Evolutionary conservation across 2,888 invertebrate genomes (phyloP).

Genomic region (Tetramorium bicarinatum): DNA sequence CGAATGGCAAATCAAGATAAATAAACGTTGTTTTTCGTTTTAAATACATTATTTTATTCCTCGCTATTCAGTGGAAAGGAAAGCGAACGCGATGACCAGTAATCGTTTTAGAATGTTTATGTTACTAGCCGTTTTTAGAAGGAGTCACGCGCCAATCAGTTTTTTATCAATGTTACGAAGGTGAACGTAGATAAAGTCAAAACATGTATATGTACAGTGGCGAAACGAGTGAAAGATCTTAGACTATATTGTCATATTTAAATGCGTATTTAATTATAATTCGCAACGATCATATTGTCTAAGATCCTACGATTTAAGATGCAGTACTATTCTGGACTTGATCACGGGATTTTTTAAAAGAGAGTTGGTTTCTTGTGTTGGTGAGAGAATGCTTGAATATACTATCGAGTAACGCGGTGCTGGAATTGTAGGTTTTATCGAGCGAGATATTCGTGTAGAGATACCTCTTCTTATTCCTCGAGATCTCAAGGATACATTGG

Average conservation of each 20-base stretch:
- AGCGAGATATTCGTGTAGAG: slow-evolving; percentile 39
- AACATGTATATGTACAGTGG: slow-evolving; percentile 61
- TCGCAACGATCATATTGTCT: slow-evolving; percentile 78
- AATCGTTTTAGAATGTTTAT: slow-evolving; percentile 36
- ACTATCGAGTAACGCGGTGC: slow-evolving; percentile 47
- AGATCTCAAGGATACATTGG: slow-evolving; percentile 65
- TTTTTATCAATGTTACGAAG: slow-evolving; percentile 59
- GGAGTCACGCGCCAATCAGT: slow-evolving; percentile 46
- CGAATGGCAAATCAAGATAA: slow-evolving; percentile 52
- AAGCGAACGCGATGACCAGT: slow-evolving; percentile 2
- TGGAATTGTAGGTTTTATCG: slow-evolving; percentile 3
- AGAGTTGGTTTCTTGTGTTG: slow-evolving; percentile 66
- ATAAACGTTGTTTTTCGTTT: slow-evolving; percentile 58
- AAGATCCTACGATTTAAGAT: slow-evolving; percentile 81
- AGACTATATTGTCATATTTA: slow-evolving; percentile 80
- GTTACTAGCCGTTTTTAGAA: slow-evolving; percentile 43
- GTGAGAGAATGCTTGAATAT: slow-evolving; percentile 57
- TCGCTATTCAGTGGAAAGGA: slow-evolving; percentile 43
- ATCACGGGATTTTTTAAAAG: slow-evolving; percentile 80
- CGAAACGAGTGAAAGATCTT: slow-evolving; percentile 64
- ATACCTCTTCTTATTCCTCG: slow-evolving; percentile 67
- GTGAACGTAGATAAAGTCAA: slow-evolving; percentile 76
- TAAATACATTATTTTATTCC: slow-evolving; percentile 57
- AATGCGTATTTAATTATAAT: slow-evolving; percentile 81
- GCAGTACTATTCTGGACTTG: slow-evolving; percentile 82